Percentiles rank a stretch among this genome's conserved stretches.
Conservation (phyloP, 2,113 vertebrate genomes). For the Rhinopomastus cyanomelas region DNA sequence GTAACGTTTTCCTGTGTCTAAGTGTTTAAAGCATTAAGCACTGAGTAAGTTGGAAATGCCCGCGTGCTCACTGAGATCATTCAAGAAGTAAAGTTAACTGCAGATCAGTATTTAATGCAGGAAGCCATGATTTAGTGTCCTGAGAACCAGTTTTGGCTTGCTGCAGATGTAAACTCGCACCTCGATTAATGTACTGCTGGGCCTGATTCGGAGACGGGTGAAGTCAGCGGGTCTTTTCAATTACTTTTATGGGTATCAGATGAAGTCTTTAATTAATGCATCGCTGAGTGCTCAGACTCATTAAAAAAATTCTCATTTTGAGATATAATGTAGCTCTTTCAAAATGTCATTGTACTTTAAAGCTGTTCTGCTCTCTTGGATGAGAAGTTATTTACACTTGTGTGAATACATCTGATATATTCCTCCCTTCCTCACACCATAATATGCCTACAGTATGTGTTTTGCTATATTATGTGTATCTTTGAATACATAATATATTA, state of each 20-base stretch:
- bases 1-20: background rate
- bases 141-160: constrained; percentile 26
- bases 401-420: constrained; percentile 54
- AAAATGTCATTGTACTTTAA: constrained; percentile 67
- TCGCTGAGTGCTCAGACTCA: constrained; percentile 33
- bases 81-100: constrained; percentile 1
- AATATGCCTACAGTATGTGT: constrained; percentile 55
- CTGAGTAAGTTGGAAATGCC: background rate
- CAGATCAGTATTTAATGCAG: background rate
- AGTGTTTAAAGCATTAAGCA: background rate
- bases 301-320: constrained; percentile 40
- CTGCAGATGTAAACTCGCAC: constrained; percentile 18
- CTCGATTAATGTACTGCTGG: constrained; percentile 19
- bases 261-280: constrained; percentile 62
- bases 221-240: constrained; percentile 53
- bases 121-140: constrained; percentile 15
- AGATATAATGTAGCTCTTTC: constrained; percentile 41
- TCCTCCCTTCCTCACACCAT: constrained; percentile 29
- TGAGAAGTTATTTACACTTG: constrained; percentile 61
- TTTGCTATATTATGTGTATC: constrained; percentile 62
- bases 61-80: background rate
- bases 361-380: constrained; percentile 58
- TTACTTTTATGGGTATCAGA: constrained; percentile 52
- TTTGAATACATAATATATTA: constrained; percentile 62
- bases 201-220: constrained; percentile 29